Conservation (phyloP, 2,888 invertebrate genomes). For the Tillus elongatus region DNA sequence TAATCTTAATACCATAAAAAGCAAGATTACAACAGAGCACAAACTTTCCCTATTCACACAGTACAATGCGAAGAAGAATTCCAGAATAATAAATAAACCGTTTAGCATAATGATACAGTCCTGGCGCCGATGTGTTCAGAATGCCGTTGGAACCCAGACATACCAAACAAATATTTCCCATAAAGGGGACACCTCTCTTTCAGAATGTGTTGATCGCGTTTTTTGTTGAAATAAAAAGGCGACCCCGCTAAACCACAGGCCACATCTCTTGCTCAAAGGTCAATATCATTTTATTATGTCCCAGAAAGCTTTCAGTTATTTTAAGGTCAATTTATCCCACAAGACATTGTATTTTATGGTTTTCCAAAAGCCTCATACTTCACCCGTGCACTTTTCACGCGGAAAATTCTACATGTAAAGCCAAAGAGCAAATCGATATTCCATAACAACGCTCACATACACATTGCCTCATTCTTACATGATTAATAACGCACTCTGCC, state of each 20-base stretch:
- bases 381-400: constrained; percentile 1
- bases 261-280: constrained; percentile 15
- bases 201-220: too few species aligned
- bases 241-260: constrained; percentile 9
- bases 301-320: constrained; percentile 25
- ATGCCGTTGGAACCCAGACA: too few species aligned
- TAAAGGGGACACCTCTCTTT: too few species aligned
- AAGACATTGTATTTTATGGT: constrained; percentile 27
- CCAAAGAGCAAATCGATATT: constrained; percentile 1
- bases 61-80: too few species aligned
- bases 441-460: neutral
- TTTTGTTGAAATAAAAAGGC: constrained; percentile 13
- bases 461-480: neutral
- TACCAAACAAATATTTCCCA: too few species aligned
- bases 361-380: constrained; percentile 15
- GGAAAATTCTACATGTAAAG: neutral
- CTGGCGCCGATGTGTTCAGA: too few species aligned
- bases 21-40: too few species aligned
- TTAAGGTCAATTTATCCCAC: constrained; percentile 26
- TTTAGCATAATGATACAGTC: too few species aligned
- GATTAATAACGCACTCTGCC: too few species aligned
- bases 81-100: too few species aligned
- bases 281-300: constrained; percentile 27
- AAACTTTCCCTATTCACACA: too few species aligned
- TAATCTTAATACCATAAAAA: too few species aligned